These are phyloP conservation scores for Malacoraja senta DNA, from an alignment of 2,797 vertebrate species.

Conservation along the genomic window DNA sequence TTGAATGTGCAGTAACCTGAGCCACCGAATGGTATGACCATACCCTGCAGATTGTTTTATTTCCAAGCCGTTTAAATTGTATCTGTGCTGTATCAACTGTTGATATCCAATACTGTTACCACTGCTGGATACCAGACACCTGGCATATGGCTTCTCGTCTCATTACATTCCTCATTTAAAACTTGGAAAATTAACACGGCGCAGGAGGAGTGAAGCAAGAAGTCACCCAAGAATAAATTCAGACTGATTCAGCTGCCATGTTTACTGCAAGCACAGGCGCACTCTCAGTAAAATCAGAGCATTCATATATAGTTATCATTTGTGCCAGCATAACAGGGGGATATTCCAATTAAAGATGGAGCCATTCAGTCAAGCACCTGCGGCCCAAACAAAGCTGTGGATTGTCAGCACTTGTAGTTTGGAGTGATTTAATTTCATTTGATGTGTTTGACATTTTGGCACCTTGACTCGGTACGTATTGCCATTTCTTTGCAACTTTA, in stretches of 20 bases:
- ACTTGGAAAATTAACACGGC: background rate
- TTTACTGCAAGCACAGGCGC: background rate
- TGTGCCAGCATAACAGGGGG: background rate
- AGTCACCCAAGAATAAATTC: background rate
- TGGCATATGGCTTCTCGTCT: background rate
- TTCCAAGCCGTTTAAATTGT: constrained; percentile 41
- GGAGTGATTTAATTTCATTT: background rate
- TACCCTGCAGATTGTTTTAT: background rate
- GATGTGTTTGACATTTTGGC: background rate
- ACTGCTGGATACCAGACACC: constrained; percentile 41
- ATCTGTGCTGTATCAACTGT: constrained; percentile 43
- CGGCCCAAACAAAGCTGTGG: background rate
- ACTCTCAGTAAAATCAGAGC: background rate
- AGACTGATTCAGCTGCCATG: background rate
- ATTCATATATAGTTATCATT: background rate
- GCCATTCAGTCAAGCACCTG: background rate
- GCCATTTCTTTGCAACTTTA: background rate
- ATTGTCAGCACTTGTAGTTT: background rate
- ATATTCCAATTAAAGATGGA: background rate
- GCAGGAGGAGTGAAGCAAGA: background rate
- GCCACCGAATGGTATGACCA: background rate
- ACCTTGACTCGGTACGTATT: background rate
- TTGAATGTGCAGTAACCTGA: constrained; percentile 25
- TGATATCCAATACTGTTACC: constrained; percentile 45
- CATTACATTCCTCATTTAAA: constrained; percentile 29